phyloP scores from a whole-genome alignment of 1,140 invertebrate species.

The Zophobas atratus region DNA sequence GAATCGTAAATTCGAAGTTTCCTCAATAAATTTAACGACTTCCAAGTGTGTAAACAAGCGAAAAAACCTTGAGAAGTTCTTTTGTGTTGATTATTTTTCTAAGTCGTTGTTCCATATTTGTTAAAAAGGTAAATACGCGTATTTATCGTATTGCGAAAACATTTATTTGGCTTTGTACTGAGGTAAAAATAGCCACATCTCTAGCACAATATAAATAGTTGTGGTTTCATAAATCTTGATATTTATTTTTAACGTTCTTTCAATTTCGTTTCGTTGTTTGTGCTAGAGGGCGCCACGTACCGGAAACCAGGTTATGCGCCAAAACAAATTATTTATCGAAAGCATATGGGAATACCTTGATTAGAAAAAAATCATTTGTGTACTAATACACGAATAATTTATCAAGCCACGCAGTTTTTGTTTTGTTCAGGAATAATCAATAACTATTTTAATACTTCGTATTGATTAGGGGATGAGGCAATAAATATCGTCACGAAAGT shows the following conservation, averaged over 20 bases:
- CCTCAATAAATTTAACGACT: conserved; percentile 4
- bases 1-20: background rate
- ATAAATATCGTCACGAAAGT: conserved; percentile 1
- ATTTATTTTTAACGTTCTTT: conserved; percentile 29
- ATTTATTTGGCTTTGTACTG: background rate
- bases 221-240: conserved; percentile 14
- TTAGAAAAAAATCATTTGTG: no score
- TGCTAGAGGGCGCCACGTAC: conserved; percentile 12
- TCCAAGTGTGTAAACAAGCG: background rate
- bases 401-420: no score
- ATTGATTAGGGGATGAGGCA: background rate
- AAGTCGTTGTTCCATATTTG: background rate
- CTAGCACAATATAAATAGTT: conserved; percentile 31
- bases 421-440: background rate
- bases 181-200: conserved; percentile 11
- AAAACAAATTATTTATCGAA: background rate
- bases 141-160: background rate
- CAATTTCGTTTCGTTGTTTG: background rate
- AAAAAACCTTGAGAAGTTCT: background rate
- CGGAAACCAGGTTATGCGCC: background rate
- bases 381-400: no score
- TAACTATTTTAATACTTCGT: background rate
- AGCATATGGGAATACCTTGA: no score
- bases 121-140: background rate
- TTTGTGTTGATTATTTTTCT: background rate